A percentile compares a stretch with the other conserved stretches of the same genome.
Evolutionary conservation across 2,888 invertebrate genomes (phyloP).

Genomic region (Morinoia aosen): DNA sequence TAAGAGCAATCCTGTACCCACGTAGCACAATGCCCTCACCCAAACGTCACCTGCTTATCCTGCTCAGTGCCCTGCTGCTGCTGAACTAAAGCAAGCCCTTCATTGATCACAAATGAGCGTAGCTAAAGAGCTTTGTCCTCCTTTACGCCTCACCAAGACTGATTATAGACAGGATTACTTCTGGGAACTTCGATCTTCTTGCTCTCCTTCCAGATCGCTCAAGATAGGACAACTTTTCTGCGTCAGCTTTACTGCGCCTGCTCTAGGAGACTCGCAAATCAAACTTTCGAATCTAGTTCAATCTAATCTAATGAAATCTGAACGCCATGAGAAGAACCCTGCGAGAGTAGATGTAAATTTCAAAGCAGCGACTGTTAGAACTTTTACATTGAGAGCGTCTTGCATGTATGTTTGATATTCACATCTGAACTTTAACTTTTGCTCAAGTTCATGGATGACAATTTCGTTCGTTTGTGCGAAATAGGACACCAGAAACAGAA

Average conservation of each 20-base stretch:
- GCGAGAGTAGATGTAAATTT: neutral
- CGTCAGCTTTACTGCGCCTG: neutral
- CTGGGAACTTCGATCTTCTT: neutral
- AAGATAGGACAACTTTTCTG: neutral
- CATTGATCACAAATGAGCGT: slow-evolving; percentile 10
- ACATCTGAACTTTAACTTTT: neutral
- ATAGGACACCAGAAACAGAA: neutral
- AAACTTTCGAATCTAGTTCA: neutral
- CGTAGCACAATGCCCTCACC: neutral
- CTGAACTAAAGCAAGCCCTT: neutral
- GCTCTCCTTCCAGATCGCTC: neutral
- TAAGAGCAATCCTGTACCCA: neutral
- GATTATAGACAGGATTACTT: neutral
- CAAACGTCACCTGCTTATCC: neutral
- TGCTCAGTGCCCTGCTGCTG: neutral
- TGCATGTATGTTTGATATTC: neutral
- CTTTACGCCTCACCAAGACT: neutral
- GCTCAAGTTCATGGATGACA: neutral
- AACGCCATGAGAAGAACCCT: neutral
- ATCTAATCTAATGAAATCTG: neutral
- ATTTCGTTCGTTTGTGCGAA: neutral
- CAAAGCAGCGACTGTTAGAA: neutral
- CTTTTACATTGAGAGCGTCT: neutral
- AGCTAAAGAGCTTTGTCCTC: slow-evolving; percentile 37
- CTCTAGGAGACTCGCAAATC: neutral